These are phyloP conservation scores for Thamnophis elegans DNA, from an alignment of 2,797 vertebrate genomes.

Conservation along the genomic window DNA sequence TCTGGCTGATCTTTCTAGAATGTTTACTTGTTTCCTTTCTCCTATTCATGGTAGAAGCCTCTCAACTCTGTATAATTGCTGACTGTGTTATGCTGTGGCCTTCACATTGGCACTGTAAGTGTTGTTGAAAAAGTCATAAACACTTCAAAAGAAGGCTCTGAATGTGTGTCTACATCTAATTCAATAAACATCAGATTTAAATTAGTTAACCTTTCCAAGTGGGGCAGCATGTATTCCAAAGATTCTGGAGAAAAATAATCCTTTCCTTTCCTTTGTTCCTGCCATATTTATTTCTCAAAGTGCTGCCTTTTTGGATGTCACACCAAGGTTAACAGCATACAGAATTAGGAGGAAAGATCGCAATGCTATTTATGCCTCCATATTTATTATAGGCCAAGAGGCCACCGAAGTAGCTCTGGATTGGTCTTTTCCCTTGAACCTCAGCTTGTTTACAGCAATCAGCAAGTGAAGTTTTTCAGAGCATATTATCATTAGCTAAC, in stretches of 20 bases:
- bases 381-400: neutral
- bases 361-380: neutral
- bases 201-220: constrained; percentile 12
- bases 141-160: neutral
- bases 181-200: neutral
- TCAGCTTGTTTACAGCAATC: neutral
- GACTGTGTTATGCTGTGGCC: neutral
- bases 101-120: neutral
- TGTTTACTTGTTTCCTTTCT: neutral
- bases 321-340: neutral
- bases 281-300: neutral
- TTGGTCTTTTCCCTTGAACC: neutral
- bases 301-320: neutral
- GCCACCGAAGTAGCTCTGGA: neutral
- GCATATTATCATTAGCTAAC: neutral
- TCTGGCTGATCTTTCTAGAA: neutral
- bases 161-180: neutral
- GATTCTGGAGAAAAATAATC: too few relatives aligned
- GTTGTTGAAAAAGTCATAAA: constrained; percentile 19
- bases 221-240: neutral
- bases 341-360: neutral
- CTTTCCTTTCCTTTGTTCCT: neutral
- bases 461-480: neutral
- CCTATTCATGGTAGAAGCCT: neutral
- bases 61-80: neutral